These are phyloP conservation scores for Gymnopithys bicolor DNA, from an alignment of 2,797 vertebrate genomes.

Conservation along the genomic window DNA sequence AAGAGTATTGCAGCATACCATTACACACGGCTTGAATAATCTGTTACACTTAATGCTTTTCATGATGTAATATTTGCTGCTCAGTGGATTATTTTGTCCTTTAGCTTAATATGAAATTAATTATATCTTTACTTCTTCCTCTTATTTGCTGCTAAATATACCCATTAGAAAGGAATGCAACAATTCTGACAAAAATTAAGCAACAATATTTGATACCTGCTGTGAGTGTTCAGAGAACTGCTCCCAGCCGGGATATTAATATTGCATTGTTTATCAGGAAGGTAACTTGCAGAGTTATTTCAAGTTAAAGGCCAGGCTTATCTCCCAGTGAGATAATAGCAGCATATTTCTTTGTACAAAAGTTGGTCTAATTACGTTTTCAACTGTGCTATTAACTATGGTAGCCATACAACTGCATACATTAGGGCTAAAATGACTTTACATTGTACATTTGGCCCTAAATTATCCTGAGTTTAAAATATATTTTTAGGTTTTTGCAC, in stretches of 20 bases:
- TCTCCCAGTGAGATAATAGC: conserved; percentile 60
- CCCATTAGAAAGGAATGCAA: conserved; percentile 48
- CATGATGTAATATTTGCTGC: not conserved
- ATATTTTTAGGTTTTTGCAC: not conserved
- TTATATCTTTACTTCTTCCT: conserved; percentile 32
- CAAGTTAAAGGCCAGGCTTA: conserved; percentile 73
- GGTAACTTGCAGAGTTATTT: conserved; percentile 68
- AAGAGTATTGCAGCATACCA: not conserved
- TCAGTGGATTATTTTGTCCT: not conserved
- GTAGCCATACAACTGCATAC: not conserved
- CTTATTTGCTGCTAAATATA: conserved; percentile 46
- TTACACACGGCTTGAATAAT: not conserved
- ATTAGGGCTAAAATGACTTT: not conserved
- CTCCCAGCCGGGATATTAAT: conserved; percentile 76
- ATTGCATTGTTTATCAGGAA: conserved; percentile 78
- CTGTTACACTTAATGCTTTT: not conserved
- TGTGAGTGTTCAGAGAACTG: conserved; percentile 65
- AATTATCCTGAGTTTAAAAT: not conserved
- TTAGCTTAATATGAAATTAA: conserved; percentile 39
- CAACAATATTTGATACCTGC: conserved; percentile 66
- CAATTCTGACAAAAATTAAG: conserved; percentile 60
- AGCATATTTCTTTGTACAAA: conserved; percentile 33
- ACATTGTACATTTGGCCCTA: not conserved
- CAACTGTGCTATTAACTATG: not conserved
- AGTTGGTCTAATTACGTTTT: conserved; percentile 66